Conservation (phyloP, 2,888 invertebrate genomes). For the Nemapogon koenigi region DNA sequence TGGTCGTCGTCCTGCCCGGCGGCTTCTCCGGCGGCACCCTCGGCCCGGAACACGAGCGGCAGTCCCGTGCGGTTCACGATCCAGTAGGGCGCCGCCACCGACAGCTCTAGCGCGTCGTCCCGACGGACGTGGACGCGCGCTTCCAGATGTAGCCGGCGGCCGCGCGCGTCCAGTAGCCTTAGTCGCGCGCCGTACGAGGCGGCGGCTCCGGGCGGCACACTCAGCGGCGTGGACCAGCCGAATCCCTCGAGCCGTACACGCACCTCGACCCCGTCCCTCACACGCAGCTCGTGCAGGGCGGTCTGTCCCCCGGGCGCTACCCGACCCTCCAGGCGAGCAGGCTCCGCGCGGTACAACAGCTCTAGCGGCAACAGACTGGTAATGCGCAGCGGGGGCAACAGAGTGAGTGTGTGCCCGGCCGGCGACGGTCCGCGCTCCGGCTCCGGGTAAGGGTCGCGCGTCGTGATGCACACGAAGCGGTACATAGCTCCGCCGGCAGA, state of each 20-base stretch:
- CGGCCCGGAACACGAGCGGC: constrained; percentile 94
- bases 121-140: constrained; percentile 61
- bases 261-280: constrained; percentile 76
- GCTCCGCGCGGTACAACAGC: constrained; percentile 64
- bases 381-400: constrained; percentile 84
- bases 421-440: constrained; percentile 54
- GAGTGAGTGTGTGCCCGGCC: constrained; percentile 86
- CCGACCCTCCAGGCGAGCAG: constrained; percentile 26
- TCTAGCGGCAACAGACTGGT: constrained; percentile 90
- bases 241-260: constrained; percentile 86
- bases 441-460: constrained; percentile 23
- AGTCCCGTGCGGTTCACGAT: constrained; percentile 94
- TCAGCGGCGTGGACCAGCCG: constrained; percentile 71
- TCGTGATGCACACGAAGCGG: constrained; percentile 17
- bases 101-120: constrained; percentile 63
- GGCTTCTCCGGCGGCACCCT: constrained; percentile 75
- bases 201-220: constrained; percentile 33
- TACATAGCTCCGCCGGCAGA: constrained; percentile 11
- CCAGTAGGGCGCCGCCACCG: constrained; percentile 90
- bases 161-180: constrained; percentile 75
- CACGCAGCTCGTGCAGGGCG: constrained; percentile 46
- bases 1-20: constrained; percentile 95
- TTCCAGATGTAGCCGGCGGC: constrained; percentile 77
- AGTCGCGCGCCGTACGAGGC: constrained; percentile 71
- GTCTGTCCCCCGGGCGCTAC: constrained; percentile 39